Evolutionary conservation across 2,888 invertebrate species (phyloP), one percentile per base, ranked within the genome.

Genomic region (Drosophila parthenogenetica): DNA sequence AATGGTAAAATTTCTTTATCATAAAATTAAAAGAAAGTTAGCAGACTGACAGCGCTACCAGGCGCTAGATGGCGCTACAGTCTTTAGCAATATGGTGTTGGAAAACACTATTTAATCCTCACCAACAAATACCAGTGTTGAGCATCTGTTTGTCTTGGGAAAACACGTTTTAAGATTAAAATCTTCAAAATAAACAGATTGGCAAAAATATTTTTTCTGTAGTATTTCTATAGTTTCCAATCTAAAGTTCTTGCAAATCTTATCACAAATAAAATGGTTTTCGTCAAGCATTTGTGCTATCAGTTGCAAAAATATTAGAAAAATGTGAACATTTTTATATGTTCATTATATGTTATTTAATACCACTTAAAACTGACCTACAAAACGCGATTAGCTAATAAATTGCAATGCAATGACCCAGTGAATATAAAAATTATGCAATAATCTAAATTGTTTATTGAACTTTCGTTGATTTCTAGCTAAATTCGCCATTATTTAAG

Each of bases 321-420:
- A 7, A 0, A 37, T 7, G 7, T 13, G 25, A 10, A 29, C 16
- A 16, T 49, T 8, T 29, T 29, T 29, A 35, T 35, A 35, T 35
- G 35, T 35, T 29, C 29, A 7, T 5, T 8, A 13, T 35, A 1
- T 35, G 35, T 13, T 50, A 14, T 39, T 25, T 40, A 22, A 19
- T 1, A 40, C n/a, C 22, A 17, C 13, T 19, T 35, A 29, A 51
- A 19, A 69, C 46, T 67, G 67, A 71, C 71, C 72, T 66, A 71
- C 14, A 14, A 3, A 11, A 2, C 13, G 13, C 39, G 73, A 60
- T 67, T 45, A 61, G 14, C 22, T 25, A 40, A 48, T 2, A 32
- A 25, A n/a, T 32, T 14, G 11, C 10, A 14, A 7, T 16, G 16
- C 29, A 16, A 3, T 35, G 49, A 35, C 35, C 32, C 8, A 49